Evolutionary conservation across 1,140 invertebrate genomes (phyloP).

Genomic region (Dendrolimus kikuchii): DNA sequence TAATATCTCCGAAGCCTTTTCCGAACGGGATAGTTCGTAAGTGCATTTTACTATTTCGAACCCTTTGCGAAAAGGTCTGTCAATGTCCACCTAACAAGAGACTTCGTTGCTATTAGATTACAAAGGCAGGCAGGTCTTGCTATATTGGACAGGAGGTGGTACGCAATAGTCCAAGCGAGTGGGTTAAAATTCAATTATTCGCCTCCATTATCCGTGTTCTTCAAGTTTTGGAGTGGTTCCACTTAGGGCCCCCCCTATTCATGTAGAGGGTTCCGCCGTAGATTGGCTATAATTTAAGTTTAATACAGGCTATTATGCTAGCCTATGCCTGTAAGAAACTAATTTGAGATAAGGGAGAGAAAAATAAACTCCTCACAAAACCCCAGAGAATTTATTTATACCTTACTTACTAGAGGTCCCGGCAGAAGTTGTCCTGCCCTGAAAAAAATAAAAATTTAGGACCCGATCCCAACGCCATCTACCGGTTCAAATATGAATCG

Average conservation of each 20-base stretch:
- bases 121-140: slow-evolving; percentile 7
- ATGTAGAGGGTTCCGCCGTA: slow-evolving; percentile 15
- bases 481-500: too few species aligned
- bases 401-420: too few species aligned
- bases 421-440: too few species aligned
- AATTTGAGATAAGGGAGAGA: too few species aligned
- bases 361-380: too few species aligned
- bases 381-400: too few species aligned
- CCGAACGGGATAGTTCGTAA: slow-evolving; percentile 12
- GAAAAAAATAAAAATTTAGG: too few species aligned
- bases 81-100: too few species aligned
- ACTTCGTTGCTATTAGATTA: neutral
- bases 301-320: slow-evolving; percentile 16
- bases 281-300: slow-evolving; percentile 30
- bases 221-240: slow-evolving; percentile 25
- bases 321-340: neutral
- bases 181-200: slow-evolving; percentile 44
- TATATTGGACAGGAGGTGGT: slow-evolving; percentile 15
- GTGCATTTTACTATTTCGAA: slow-evolving; percentile 43
- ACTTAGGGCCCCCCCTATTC: slow-evolving; percentile 24
- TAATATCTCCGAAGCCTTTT: too few species aligned
- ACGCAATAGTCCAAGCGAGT: slow-evolving; percentile 25
- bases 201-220: slow-evolving; percentile 28
- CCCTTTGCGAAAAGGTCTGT: slow-evolving; percentile 26
- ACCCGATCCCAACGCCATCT: too few species aligned